Base-by-base conservation (phyloP, 1,140 invertebrate genomes). In the Octopus sinensis region DNA sequence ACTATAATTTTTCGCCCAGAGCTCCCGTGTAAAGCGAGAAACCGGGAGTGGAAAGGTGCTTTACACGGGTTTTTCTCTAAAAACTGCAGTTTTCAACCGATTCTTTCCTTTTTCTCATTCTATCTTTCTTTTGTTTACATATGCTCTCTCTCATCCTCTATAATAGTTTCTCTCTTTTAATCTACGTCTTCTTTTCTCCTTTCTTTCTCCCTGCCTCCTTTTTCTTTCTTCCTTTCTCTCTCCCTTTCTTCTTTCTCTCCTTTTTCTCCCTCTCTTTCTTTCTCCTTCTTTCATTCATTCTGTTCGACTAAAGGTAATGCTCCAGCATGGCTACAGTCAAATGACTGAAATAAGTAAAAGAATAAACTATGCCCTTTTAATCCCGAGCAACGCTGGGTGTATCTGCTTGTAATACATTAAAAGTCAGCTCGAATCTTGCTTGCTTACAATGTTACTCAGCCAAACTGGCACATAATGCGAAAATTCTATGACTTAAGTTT, bases 251-350 rank as follows among this genome's bases (percentile, higher is more conserved):
- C 82, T 43, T 52, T 81, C 83, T 76, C 79, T 78, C 71, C 80
- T 76, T 82, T 73, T 62, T 82, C 54, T 71, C 83, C 53, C 56
- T 5, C 79, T 82, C 82, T 81, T 52, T 76, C 83, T 71, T 79
- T 71, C 82, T 62, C 79, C 76, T 30, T 81, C 76, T 80, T 82
- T 84, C 85, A 51, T 83, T 87, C 86, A 83, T 79, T 62, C 56
- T 62, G 9, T 17, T 17, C 17, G 56, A 17, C 56, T 62, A 62
- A 12, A 9, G 1, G 56, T 62, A 9, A 12, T 17, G 9, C 17
- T 62, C 4, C 9, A 9, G 9, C 56, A 62, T 17, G 9, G 9
- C 56, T 4, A 9, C 9, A 12, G 9, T 17, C 56, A 43, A 43
- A 43, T 43, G 9, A 62, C 56, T 12, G 17, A 62, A 12, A 9